These are phyloP conservation scores for Umimayanthus chanpuru DNA, from an alignment of 92 coral and sea anemone genomes.

Conservation along the genomic window DNA sequence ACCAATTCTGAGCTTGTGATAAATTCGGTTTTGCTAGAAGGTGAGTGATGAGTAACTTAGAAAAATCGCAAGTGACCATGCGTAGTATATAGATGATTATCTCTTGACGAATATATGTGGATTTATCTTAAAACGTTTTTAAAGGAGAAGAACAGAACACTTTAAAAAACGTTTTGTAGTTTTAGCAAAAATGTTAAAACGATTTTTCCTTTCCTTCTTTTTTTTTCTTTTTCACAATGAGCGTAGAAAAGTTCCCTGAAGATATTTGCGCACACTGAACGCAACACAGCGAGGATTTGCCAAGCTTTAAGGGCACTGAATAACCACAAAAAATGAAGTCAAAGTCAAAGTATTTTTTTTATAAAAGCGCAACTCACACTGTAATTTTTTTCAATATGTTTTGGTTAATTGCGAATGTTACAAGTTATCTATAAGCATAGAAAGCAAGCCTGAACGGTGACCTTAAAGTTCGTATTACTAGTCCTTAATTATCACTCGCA, in stretches of 20 bases:
- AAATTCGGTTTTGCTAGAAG: too few species aligned
- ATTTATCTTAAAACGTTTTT: neutral
- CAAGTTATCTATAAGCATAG: neutral
- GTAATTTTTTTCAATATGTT: neutral
- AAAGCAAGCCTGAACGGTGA: neutral
- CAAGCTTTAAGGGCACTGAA: neutral
- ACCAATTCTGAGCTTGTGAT: too few species aligned
- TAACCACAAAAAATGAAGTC: too few species aligned
- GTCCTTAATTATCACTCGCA: neutral
- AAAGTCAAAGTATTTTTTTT: too few species aligned
- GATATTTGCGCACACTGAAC: neutral
- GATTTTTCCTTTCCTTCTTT: too few species aligned
- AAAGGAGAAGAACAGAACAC: neutral
- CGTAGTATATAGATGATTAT: neutral
- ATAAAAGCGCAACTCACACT: neutral
- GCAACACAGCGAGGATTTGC: neutral
- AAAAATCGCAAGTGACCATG: too few species aligned
- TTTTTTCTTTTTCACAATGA: neutral
- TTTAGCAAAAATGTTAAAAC: too few species aligned
- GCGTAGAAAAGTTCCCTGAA: neutral
- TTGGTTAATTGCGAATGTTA: neutral
- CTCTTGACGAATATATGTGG: neutral
- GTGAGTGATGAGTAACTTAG: too few species aligned
- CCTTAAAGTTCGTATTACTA: neutral
- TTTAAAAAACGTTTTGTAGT: too few species aligned